phyloP scores from a whole-genome alignment of 1,140 invertebrate genomes.

The Episyrphus balteatus region DNA sequence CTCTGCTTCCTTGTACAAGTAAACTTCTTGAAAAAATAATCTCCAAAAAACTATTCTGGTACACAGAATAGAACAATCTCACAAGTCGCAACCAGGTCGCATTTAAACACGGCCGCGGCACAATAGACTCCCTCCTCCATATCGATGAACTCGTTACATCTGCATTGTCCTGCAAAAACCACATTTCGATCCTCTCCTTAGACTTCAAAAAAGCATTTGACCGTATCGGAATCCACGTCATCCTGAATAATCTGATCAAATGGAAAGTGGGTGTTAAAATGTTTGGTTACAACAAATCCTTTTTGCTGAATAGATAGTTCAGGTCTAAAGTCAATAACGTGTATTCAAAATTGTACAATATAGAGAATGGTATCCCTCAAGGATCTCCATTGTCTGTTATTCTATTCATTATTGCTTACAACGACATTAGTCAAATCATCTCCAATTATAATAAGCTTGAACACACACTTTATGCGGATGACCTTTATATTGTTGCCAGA shows the following conservation, averaged over 20 bases:
- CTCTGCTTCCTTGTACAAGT: not conserved
- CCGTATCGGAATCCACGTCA: constrained; percentile 2
- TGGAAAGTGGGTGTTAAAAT: constrained; percentile 6
- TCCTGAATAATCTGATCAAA: not conserved
- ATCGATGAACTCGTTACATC: not conserved
- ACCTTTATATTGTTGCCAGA: no score
- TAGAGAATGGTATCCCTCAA: no score
- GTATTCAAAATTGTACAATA: not conserved
- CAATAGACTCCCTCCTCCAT: not conserved
- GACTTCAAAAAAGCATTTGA: constrained; percentile 6
- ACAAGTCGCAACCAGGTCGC: not conserved
- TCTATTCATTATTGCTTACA: no score
- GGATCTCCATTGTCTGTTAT: no score
- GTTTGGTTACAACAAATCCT: constrained; percentile 3
- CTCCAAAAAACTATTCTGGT: no score
- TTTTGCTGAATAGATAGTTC: constrained; percentile 1
- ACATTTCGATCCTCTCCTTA: not conserved
- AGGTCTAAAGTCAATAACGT: not conserved
- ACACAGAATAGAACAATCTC: no score
- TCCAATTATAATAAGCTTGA: no score
- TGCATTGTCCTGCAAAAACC: constrained; percentile 1
- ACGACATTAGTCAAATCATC: no score
- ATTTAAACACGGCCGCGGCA: constrained; percentile 1
- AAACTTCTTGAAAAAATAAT: not conserved
- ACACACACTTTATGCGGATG: no score